Conservation (phyloP, 1,140 invertebrate species). For the Drosophila watanabei region DNA sequence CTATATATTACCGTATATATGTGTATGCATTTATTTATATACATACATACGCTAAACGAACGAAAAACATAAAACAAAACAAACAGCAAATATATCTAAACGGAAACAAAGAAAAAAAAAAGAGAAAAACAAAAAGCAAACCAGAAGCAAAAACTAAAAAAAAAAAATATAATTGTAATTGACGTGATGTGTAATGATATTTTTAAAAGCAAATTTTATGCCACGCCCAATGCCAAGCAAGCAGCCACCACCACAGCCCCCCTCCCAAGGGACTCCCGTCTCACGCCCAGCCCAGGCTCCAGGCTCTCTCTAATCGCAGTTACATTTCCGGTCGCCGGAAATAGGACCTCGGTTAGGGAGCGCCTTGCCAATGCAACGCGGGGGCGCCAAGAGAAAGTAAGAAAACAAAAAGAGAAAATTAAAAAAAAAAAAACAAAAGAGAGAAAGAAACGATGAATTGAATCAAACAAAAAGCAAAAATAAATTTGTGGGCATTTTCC, state of each 20-base stretch:
- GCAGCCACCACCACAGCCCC: slow-evolving; percentile 26
- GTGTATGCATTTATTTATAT: slow-evolving; percentile 76
- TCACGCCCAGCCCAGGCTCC: slow-evolving; percentile 2
- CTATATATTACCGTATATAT: slow-evolving; percentile 65
- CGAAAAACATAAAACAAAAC: slow-evolving; percentile 31
- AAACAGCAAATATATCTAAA: slow-evolving; percentile 58
- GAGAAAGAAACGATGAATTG: slow-evolving; percentile 38
- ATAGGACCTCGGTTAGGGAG: not conserved
- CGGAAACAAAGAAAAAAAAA: slow-evolving; percentile 43
- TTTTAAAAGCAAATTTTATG: slow-evolving; percentile 85
- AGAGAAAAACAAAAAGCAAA: slow-evolving; percentile 29
- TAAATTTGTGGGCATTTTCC: slow-evolving; percentile 83
- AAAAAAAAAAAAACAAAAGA: slow-evolving; percentile 9
- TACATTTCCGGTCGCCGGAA: slow-evolving; percentile 12
- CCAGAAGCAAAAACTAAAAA: slow-evolving; percentile 52
- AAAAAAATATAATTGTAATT: slow-evolving; percentile 72
- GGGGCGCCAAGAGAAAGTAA: slow-evolving; percentile 5
- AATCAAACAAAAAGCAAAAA: slow-evolving; percentile 57
- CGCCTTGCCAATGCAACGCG: slow-evolving; percentile 12
- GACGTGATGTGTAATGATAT: slow-evolving; percentile 84
- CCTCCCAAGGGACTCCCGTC: not conserved
- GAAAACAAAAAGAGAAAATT: slow-evolving; percentile 7
- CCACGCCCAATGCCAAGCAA: slow-evolving; percentile 55
- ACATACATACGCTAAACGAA: slow-evolving; percentile 64
- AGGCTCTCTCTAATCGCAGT: not conserved